phyloP scores from a whole-genome alignment of 2,797 vertebrate genomes.

The Trichosurus vulpecula region DNA sequence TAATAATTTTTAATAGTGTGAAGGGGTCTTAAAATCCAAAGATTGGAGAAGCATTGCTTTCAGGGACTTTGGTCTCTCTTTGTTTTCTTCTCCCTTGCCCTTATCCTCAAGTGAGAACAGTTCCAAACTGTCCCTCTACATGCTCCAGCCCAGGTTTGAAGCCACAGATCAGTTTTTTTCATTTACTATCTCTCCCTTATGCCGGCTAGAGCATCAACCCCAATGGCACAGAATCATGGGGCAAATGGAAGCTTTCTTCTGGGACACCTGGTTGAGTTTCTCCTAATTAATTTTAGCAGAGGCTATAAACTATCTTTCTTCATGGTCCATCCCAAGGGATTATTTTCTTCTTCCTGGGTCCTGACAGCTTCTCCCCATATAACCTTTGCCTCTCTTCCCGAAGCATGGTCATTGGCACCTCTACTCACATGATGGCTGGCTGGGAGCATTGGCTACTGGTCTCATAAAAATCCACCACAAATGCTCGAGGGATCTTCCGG shows the following conservation, averaged over 20 bases:
- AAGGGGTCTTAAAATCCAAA: background rate
- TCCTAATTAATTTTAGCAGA: background rate
- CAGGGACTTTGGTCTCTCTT: background rate
- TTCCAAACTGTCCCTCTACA: background rate
- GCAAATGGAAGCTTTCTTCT: background rate
- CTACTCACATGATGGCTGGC: slow-evolving; percentile 16
- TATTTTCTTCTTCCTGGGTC: background rate
- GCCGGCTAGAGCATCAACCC: background rate
- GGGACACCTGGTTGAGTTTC: background rate
- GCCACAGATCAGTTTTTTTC: background rate
- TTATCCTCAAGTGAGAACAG: background rate
- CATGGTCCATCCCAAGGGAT: background rate
- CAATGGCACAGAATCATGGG: background rate
- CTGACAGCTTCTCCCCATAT: background rate
- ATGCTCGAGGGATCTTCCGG: fast-evolving
- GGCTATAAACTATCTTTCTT: background rate
- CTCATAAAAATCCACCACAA: background rate
- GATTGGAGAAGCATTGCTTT: background rate
- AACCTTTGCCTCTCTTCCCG: background rate
- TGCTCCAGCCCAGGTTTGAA: background rate
- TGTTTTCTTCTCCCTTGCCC: background rate
- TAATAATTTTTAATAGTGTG: background rate
- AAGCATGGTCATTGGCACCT: background rate
- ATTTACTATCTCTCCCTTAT: background rate
- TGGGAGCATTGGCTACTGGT: fast-evolving